Percentiles rank a stretch among this genome's conserved stretches.
Conservation (phyloP, 2,888 invertebrate genomes). For the Prosopocoilus inquinatus region DNA sequence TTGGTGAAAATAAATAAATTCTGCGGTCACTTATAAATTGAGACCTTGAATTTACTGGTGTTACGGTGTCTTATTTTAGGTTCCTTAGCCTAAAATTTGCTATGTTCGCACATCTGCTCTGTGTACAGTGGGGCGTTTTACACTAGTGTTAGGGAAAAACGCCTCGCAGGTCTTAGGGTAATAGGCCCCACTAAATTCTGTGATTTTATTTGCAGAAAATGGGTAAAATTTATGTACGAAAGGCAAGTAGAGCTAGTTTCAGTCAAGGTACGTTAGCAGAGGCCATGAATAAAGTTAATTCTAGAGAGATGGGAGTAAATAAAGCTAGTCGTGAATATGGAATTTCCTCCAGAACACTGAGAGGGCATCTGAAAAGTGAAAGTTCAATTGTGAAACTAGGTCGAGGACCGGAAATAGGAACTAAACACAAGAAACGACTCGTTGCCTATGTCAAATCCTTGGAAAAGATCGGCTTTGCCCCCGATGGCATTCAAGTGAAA, state of each 20-base stretch:
- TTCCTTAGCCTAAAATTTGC: no score
- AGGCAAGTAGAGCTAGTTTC: neutral
- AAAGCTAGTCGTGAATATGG: no score
- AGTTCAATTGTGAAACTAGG: neutral
- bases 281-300: no score
- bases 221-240: neutral
- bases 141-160: neutral
- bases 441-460: slow-evolving; percentile 8
- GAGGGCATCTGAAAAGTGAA: neutral
- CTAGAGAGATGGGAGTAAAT: no score
- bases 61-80: no score
- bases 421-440: neutral
- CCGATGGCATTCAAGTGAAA: slow-evolving; percentile 10
- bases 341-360: no score
- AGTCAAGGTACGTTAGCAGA: neutral
- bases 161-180: neutral
- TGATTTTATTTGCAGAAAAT: neutral
- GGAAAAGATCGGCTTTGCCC: slow-evolving; percentile 13
- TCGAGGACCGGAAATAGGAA: neutral
- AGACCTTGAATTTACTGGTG: no score
- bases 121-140: neutral
- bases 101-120: no score
- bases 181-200: neutral
- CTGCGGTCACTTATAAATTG: no score
- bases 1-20: no score